phyloP scores from a whole-genome alignment of 2,888 invertebrate genomes.

The Agriotes lineatus region DNA sequence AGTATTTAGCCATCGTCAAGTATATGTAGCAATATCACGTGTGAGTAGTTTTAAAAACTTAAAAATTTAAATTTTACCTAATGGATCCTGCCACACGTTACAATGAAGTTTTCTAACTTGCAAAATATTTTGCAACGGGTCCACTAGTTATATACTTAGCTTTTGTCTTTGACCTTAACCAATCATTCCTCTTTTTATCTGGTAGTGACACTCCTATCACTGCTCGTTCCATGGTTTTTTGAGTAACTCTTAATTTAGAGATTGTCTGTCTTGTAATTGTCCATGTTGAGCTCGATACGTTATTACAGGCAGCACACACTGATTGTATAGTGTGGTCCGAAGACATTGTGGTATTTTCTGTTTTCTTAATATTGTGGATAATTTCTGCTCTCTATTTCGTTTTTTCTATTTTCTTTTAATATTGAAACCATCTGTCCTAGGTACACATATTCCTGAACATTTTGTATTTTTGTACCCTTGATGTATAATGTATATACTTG shows the following conservation, averaged over 20 bases:
- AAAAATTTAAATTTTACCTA: no score
- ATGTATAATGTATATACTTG: neutral
- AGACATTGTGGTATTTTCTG: no score
- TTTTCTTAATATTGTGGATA: neutral
- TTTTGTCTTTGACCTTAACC: no score
- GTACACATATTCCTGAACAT: neutral
- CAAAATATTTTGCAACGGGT: no score
- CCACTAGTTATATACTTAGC: no score
- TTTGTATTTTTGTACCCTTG: no score
- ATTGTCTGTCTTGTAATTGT: neutral
- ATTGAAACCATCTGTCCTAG: neutral
- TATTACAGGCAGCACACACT: neutral
- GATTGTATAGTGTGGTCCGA: neutral
- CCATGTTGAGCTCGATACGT: slow-evolving; percentile 1
- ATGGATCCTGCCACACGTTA: no score
- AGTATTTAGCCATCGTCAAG: no score
- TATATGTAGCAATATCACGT: no score
- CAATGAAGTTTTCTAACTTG: no score
- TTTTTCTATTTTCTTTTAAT: neutral
- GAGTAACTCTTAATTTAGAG: neutral
- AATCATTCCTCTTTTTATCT: no score
- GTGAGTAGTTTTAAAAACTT: no score
- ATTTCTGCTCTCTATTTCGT: neutral
- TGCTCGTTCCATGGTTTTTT: neutral
- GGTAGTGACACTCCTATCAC: neutral